Percentiles rank a stretch among this genome's conserved stretches.
Evolutionary conservation across 2,797 vertebrate genomes (phyloP).

Genomic region (Enteromius argenteus): DNA sequence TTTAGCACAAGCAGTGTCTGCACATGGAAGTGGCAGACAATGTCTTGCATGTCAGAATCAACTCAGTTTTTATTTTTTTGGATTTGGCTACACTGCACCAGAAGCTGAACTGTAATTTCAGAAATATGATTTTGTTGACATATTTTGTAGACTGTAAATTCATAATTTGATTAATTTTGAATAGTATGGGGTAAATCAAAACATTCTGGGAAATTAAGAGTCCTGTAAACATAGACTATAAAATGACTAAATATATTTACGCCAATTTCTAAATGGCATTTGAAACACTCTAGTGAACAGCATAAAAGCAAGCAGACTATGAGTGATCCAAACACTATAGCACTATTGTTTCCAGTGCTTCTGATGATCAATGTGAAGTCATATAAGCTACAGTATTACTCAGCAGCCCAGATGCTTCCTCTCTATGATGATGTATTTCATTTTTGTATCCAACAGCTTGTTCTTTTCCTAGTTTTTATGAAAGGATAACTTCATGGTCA

Average conservation of each 20-base stretch:
- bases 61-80: too few relatives aligned
- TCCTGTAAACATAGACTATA: not conserved
- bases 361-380: not conserved
- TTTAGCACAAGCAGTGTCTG: not conserved
- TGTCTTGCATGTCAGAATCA: not conserved
- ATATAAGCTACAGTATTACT: not conserved
- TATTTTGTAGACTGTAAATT: not conserved
- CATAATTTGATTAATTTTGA: not conserved
- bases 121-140: not conserved
- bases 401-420: not conserved
- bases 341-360: too few relatives aligned
- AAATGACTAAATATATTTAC: not conserved
- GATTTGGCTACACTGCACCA: not conserved
- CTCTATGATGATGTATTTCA: not conserved
- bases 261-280: not conserved
- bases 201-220: not conserved
- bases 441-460: not conserved
- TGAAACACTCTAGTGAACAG: not conserved
- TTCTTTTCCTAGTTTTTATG: not conserved
- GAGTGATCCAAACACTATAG: not conserved
- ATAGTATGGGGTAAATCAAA: not conserved
- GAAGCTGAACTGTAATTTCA: not conserved
- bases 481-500: slow-evolving; percentile 5
- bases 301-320: not conserved
- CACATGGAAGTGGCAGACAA: not conserved